Percentiles rank a stretch among this genome's conserved stretches.
Evolutionary conservation across 2,888 invertebrate species (phyloP).

Genomic region (Melieria picta): DNA sequence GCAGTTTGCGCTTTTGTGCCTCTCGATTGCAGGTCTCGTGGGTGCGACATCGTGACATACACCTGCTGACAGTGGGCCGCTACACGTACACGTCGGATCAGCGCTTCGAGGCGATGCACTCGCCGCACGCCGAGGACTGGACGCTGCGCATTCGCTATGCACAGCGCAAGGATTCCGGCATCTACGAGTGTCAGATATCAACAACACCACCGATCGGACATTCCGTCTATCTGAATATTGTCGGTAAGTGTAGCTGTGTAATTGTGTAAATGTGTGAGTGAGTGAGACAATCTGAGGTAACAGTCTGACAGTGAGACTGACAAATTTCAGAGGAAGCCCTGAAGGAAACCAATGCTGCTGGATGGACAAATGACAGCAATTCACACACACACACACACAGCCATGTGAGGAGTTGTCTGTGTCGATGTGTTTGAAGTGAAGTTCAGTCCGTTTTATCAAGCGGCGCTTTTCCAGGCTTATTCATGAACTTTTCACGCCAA

Average conservation of each 20-base stretch:
- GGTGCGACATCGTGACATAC: conserved; percentile 80
- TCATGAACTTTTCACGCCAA: no score
- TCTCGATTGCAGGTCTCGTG: conserved; percentile 74
- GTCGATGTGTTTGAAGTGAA: background rate
- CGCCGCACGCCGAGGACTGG: conserved; percentile 89
- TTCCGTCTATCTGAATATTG: conserved; percentile 82
- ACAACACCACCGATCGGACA: conserved; percentile 89
- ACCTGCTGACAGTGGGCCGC: conserved; percentile 78
- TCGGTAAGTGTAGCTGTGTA: conserved; percentile 73
- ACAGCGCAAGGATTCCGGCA: conserved; percentile 78
- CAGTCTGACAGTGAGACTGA: no score
- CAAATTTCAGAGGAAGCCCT: no score
- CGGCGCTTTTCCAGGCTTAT: no score
- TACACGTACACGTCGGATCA: conserved; percentile 85
- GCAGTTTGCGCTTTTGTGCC: conserved; percentile 5
- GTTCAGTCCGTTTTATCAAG: no score
- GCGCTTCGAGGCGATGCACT: conserved; percentile 86
- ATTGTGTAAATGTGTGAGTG: no score
- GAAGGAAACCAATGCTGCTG: no score
- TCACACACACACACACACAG: conserved; percentile 4
- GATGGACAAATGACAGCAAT: no score
- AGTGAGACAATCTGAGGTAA: no score
- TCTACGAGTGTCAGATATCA: conserved; percentile 92
- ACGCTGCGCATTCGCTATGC: conserved; percentile 80
- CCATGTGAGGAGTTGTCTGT: background rate